Evolutionary conservation across 2,113 vertebrate species (phyloP), one percentile per base, ranked within the genome.

Genomic region (Numida meleagris): DNA sequence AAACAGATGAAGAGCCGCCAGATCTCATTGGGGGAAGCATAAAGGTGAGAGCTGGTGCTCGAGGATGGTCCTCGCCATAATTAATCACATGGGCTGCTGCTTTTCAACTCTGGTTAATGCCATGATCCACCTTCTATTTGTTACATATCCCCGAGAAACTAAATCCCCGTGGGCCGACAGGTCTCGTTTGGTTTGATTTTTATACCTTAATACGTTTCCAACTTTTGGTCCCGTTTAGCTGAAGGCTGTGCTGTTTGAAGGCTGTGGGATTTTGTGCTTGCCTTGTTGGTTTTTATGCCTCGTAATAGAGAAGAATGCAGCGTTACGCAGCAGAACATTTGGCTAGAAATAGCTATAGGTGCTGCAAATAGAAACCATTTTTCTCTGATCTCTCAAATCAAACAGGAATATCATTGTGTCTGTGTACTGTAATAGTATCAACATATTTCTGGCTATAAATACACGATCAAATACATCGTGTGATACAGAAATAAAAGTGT

Each of bases 21-120:
- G 99, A 99, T 98, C 99, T 99, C 95, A 99, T 99, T 91, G 99
- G 99, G 93, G 99, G 99, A 77, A 99, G 98, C 86, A 98, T 99
- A 90, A 99, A 99, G 99, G 99, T 99, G 97, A 99, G 98, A 95
- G 77, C 72, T 48, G 72, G 12, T 50, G 13, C 85, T 72, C 58
- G 31, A 31, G 43, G 63, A 62, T 40, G 33, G 45, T 34, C 43
- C 51, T 95, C 6, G 8, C 31, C 50, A 1, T 5, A 4, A 3
- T 73, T 76, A 53, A 79, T 46, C 59, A 29, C 51, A 8, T 12
- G 33, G 33, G 72, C 20, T 19, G 55, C 51, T 65, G 18, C 29
- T 74, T 90, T 67, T 85, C 36, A 89, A 45, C 79, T 31, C 14
- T 31, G 24, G 36, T 66, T 38, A 18, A 75, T 7, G 7, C 48